These are phyloP conservation scores for Malthinus flaveolus DNA, from an alignment of 2,888 invertebrate species.

Conservation along the genomic window DNA sequence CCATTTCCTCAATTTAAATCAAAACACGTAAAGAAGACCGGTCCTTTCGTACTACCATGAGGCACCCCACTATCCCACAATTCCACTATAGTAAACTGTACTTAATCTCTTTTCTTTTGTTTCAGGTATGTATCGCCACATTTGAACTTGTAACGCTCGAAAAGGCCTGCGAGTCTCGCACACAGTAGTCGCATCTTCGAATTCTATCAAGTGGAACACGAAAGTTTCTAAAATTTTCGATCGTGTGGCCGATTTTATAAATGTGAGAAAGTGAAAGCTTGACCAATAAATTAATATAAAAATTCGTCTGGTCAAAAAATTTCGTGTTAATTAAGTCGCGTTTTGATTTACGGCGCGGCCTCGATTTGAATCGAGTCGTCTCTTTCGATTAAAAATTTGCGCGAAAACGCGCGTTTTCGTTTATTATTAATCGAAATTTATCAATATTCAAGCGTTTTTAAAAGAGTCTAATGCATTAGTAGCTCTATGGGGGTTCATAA, in stretches of 20 bases:
- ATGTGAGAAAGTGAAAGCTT: slow-evolving; percentile 6
- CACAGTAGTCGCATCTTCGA: not conserved
- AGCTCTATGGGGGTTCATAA: not conserved
- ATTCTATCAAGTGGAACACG: slow-evolving; percentile 1
- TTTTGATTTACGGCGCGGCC: not conserved
- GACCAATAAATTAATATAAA: not conserved
- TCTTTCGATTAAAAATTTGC: too few species aligned
- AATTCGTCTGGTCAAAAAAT: too few species aligned
- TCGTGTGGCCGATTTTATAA: not conserved
- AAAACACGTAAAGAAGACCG: not conserved
- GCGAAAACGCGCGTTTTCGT: too few species aligned
- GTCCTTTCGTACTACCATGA: not conserved
- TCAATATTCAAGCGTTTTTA: too few species aligned
- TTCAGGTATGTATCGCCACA: slow-evolving; percentile 2
- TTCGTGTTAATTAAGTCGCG: not conserved
- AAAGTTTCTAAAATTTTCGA: slow-evolving; percentile 6
- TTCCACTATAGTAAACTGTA: not conserved
- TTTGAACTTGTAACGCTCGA: not conserved
- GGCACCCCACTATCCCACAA: not conserved
- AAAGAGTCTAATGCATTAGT: too few species aligned
- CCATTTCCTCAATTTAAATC: not conserved
- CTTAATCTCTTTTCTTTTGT: slow-evolving; percentile 6
- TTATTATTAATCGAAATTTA: too few species aligned
- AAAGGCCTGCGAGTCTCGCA: too few species aligned
- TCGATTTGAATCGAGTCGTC: too few species aligned